Evolutionary conservation across 2,113 vertebrate species (phyloP).

Genomic region (Desmodus rotundus): DNA sequence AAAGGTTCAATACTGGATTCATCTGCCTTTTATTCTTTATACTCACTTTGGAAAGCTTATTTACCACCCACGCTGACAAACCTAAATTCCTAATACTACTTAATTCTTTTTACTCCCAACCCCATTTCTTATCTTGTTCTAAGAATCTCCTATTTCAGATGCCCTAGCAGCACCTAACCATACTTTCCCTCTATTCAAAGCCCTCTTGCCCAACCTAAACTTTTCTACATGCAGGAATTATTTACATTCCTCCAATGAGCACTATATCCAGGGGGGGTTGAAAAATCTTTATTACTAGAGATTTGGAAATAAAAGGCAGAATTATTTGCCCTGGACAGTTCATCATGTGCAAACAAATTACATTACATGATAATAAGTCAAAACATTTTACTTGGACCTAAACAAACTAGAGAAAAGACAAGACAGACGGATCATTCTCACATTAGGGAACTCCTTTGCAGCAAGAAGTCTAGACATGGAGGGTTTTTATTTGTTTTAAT

Average conservation of each 20-base stretch:
- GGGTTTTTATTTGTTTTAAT: constrained; percentile 7
- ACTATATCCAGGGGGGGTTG: neutral
- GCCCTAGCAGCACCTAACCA: neutral
- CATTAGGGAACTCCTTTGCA: neutral
- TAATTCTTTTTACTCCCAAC: neutral
- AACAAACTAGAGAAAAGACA: neutral
- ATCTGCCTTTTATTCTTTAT: neutral
- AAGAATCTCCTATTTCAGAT: constrained; percentile 14
- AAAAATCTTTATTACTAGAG: constrained; percentile 33
- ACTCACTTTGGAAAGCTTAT: constrained; percentile 6
- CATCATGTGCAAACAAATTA: neutral
- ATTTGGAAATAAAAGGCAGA: neutral
- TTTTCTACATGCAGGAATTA: neutral
- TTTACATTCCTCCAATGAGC: neutral
- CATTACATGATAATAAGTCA: neutral
- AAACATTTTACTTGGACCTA: constrained; percentile 15
- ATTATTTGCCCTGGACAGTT: neutral
- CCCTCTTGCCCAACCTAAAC: neutral
- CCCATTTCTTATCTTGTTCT: neutral
- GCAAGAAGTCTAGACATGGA: neutral
- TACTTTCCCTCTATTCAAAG: neutral
- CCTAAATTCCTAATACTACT: neutral
- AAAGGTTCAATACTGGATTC: neutral
- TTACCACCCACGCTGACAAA: neutral
- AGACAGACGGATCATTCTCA: neutral